Evolutionary conservation across 2,888 invertebrate genomes (phyloP), one percentile per base, ranked within the genome.

Genomic region (Artemia sinica): DNA sequence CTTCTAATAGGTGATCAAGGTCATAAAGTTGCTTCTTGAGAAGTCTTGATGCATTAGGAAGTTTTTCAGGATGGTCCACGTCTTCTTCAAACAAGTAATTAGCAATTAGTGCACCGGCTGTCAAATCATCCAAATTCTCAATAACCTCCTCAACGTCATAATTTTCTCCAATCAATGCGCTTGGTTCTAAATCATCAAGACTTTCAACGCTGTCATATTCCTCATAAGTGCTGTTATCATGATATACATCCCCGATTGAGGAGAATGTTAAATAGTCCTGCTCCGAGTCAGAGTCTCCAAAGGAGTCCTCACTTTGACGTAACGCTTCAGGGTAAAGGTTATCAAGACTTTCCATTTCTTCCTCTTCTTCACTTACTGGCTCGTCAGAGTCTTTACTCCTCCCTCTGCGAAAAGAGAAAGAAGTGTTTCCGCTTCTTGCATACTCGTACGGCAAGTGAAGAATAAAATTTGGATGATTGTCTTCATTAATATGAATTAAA

Each of bases 71-170:
- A 58, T 58, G 58, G 8, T 58, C 58, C 14, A 58, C 18, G 9
- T 58, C 58, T 8, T 58, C 58, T 18, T 58, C 58, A 10, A 58
- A 58, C 18, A 58, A 9, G 18, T 58, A 58, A 18, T 58, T 58
- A 8, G 58, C 58, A 58, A 58, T 58, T 8, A 58, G 58, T 14
- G 58, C 58, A 58, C 58, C 58, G 58, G 58, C 58, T 14, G 58
- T 58, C 14, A 58, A 18, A 9, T 58, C 58, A 18, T 58, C 58
- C 58, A 58, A 10, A 18, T 9, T 58, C 18, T 58, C 58, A 58
- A 58, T 58, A 58, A 58, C 58, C 18, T 58, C 58, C 18, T 58
- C 58, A n/a, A 58, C 58, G 1, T 58, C 58, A 58, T 58, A 58
- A 58, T 18, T 18, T 18, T 58, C 58, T n/a, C 58, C 58, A 58